phyloP scores from a whole-genome alignment of 2,113 vertebrate species.

The Accipiter cooperii region DNA sequence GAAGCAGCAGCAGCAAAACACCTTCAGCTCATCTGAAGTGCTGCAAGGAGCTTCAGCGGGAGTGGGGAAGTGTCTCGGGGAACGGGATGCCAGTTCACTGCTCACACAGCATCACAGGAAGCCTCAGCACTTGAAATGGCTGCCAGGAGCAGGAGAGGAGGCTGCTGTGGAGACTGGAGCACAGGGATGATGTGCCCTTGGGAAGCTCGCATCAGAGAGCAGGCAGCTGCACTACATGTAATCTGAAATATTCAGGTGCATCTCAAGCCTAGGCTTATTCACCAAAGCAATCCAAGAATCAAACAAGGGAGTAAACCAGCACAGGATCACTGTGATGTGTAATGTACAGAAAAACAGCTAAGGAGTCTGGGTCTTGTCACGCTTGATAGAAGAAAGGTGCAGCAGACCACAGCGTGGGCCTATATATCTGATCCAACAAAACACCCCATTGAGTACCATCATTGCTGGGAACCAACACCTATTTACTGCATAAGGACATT shows the following conservation, averaged over 20 bases:
- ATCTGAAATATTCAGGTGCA: no score
- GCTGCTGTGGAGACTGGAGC: background rate
- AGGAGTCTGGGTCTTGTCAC: background rate
- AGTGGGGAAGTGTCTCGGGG: accelerated
- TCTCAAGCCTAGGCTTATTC: background rate
- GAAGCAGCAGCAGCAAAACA: background rate
- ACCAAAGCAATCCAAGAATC: background rate
- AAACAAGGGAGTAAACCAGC: background rate
- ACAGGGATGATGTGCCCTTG: accelerated
- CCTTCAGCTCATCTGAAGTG: background rate
- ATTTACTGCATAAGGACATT: accelerated
- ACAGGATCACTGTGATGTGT: background rate
- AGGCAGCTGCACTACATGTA: background rate
- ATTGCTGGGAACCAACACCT: background rate
- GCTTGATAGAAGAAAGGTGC: background rate
- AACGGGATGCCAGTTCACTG: background rate
- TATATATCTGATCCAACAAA: background rate
- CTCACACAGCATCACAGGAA: background rate
- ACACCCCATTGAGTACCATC: accelerated
- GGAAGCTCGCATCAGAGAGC: background rate
- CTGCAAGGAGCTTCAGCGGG: accelerated
- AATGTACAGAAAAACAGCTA: background rate
- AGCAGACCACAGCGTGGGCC: accelerated
- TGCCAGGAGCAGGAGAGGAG: background rate
- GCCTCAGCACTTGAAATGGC: background rate